phyloP scores from a whole-genome alignment of 2,888 invertebrate species.

The Apantesis nais region DNA sequence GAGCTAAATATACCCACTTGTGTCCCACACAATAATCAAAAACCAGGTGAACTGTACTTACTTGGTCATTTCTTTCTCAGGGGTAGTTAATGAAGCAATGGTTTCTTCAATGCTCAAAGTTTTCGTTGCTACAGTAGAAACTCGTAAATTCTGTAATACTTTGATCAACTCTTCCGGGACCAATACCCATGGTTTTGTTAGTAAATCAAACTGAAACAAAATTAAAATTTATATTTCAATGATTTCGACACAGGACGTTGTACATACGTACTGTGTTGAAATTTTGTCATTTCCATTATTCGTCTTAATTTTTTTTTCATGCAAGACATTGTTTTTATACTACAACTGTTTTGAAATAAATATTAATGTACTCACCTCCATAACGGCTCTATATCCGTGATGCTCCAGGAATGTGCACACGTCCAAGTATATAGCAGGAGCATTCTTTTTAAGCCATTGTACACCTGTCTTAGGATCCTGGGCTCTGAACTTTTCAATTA shows the following conservation, averaged over 20 bases:
- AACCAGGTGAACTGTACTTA: slow-evolving; percentile 44
- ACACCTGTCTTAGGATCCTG: slow-evolving; percentile 79
- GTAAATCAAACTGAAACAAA: slow-evolving; percentile 87
- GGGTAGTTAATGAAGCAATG: slow-evolving; percentile 78
- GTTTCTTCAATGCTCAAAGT: slow-evolving; percentile 73
- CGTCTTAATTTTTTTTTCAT: not conserved
- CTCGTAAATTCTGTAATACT: slow-evolving; percentile 84
- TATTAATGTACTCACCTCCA: slow-evolving; percentile 81
- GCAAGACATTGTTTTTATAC: not conserved
- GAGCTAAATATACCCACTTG: too few species aligned
- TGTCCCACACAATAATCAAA: not conserved
- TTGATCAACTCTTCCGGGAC: slow-evolving; percentile 86
- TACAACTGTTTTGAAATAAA: not conserved
- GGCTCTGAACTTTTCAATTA: slow-evolving; percentile 77
- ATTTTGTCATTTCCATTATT: not conserved
- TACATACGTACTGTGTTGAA: not conserved
- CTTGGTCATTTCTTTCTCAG: slow-evolving; percentile 77
- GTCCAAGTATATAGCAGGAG: slow-evolving; percentile 74
- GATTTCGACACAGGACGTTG: not conserved
- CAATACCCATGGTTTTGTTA: slow-evolving; percentile 88
- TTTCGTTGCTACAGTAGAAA: slow-evolving; percentile 52
- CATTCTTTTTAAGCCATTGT: slow-evolving; percentile 86
- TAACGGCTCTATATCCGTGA: slow-evolving; percentile 90
- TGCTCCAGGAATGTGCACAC: slow-evolving; percentile 86
- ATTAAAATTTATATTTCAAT: not conserved